Conservation (phyloP, 2,797 vertebrate species). For the Gastrophryne carolinensis region DNA sequence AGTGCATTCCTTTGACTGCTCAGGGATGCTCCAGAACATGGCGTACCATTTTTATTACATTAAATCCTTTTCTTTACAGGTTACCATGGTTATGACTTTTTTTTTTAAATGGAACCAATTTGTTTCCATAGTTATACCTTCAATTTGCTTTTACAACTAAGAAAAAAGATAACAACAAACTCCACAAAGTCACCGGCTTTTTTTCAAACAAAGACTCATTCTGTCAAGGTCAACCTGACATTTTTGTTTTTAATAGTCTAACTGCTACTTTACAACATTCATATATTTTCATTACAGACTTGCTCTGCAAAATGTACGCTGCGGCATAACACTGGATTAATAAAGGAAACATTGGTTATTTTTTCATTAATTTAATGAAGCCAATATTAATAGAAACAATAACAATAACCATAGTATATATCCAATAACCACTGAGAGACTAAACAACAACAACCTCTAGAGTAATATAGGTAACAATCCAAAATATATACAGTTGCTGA, state of each 20-base stretch:
- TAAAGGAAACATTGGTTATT: too few relatives aligned
- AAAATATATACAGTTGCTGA: too few relatives aligned
- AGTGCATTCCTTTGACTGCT: background rate
- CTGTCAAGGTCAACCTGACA: conserved; percentile 3
- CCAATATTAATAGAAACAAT: too few relatives aligned
- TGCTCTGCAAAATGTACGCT: background rate
- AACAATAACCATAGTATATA: too few relatives aligned
- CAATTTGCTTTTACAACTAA: conserved; percentile 23
- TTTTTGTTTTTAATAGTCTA: background rate
- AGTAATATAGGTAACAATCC: too few relatives aligned
- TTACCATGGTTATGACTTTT: conserved; percentile 32
- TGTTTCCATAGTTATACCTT: conserved; percentile 42
- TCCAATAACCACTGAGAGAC: too few relatives aligned
- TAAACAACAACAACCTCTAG: too few relatives aligned
- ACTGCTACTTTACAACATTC: background rate
- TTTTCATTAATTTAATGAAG: background rate
- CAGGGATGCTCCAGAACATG: background rate
- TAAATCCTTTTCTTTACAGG: background rate
- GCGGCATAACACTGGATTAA: background rate
- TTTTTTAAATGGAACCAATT: conserved; percentile 35
- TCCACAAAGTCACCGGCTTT: background rate
- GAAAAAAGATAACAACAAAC: conserved; percentile 9
- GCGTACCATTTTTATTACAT: background rate
- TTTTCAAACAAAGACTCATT: conserved; percentile 24
- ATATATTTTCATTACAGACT: background rate